Evolutionary conservation across 1,140 invertebrate genomes (phyloP), one percentile per base, ranked within the genome.

Genomic region (Plectus sambesii): DNA sequence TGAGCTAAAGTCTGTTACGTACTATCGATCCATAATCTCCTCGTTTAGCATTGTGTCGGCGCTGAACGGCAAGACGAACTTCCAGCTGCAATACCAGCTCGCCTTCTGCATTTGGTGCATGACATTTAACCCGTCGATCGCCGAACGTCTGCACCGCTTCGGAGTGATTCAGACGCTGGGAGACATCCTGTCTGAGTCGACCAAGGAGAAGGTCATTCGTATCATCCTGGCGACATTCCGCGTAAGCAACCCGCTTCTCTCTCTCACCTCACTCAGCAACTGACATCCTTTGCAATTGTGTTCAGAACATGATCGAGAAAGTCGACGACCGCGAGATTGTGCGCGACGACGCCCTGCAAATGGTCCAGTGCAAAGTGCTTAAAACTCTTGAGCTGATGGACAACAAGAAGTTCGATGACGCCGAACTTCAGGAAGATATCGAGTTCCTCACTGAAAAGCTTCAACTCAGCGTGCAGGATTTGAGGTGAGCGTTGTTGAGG

Each of bases 51-150:
- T 77, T 42, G 58, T 74, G 3, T 59, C 59, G n/a, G 73, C 75
- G 42, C 74, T 98, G n/a, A 82, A 82, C 35, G 86, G 86, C 17
- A 81, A 87, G 61, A 84, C 90, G 38, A 96, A 97, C 69, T 98
- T 98, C 74, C 90, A 98, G 79, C 87, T 98, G 37, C 94, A 98
- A 76, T 99, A 99, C 74, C 94, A 99, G 70, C 76, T 98, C 2
- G 85, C 87, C 38, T 99, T 98, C 74, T 98, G 93, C 70, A 73
- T 99, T 22, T 99, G 94, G 94, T 88, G 96, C 47, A 76, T 98
- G 52, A 94, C 92, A 0, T 99, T 98, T 74, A 96, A 96, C 73
- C 79, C 83, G 9, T 74, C 83, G 43, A 76, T 98, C 39, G 87
- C 89, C 2, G 85, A 40, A 19, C 59, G 59, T 38, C 48, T 57